phyloP scores from a whole-genome alignment of 2,113 vertebrate genomes.

The Nyctibius bracteatus region DNA sequence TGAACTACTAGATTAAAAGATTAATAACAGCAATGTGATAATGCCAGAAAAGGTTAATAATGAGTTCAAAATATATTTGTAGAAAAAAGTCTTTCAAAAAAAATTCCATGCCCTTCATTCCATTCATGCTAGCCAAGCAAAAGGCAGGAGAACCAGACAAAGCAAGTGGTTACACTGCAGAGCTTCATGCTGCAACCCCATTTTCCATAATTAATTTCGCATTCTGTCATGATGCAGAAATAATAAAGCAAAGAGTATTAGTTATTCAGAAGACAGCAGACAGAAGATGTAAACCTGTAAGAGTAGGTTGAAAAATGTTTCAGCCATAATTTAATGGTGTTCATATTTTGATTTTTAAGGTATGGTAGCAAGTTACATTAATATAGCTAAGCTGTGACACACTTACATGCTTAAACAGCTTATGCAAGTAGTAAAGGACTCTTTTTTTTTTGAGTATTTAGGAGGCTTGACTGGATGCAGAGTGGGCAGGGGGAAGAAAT shows the following conservation, averaged over 20 bases:
- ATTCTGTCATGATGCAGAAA: neutral
- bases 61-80: neutral
- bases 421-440: neutral
- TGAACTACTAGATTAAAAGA: neutral
- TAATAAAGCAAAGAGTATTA: neutral
- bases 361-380: neutral
- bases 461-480: neutral
- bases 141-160: neutral
- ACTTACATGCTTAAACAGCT: neutral
- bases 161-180: neutral
- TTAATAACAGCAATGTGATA: neutral
- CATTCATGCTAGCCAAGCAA: neutral
- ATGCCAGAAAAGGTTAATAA: neutral
- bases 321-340: neutral
- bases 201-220: neutral
- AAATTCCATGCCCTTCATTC: neutral
- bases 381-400: neutral
- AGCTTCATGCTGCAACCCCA: neutral
- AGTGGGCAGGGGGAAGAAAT: neutral
- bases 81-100: neutral
- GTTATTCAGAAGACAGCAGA: neutral
- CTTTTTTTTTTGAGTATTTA: neutral
- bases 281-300: neutral
- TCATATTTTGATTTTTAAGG: neutral
- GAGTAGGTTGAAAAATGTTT: neutral